Percentiles rank a stretch among this genome's conserved stretches.
Conservation (phyloP, 2,888 invertebrate species). For the Gnatocerus cornutus region DNA sequence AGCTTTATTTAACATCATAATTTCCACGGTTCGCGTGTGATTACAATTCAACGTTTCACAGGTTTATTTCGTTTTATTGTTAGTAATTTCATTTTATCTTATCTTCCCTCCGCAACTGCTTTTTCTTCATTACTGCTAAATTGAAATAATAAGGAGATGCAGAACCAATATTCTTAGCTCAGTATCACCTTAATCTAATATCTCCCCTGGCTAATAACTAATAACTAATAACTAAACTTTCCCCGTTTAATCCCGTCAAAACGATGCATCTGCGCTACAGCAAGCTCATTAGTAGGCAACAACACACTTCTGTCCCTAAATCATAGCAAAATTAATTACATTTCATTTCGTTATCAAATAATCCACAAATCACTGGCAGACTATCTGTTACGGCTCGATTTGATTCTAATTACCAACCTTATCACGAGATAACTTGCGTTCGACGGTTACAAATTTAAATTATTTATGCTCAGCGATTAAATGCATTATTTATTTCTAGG, state of each 20-base stretch:
- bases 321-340: slow-evolving; percentile 69
- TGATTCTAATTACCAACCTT: slow-evolving; percentile 66
- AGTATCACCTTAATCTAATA: slow-evolving; percentile 55
- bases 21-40: too few relatives aligned
- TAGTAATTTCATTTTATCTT: too few relatives aligned
- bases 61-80: too few relatives aligned
- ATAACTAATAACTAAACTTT: slow-evolving; percentile 63
- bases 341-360: slow-evolving; percentile 69
- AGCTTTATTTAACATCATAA: too few relatives aligned
- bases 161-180: slow-evolving; percentile 49
- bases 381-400: slow-evolving; percentile 68
- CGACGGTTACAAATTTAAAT: slow-evolving; percentile 59
- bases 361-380: slow-evolving; percentile 68
- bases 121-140: slow-evolving; percentile 2
- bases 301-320: slow-evolving; percentile 62
- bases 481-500: slow-evolving; percentile 45
- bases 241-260: slow-evolving; percentile 54
- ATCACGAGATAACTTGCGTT: slow-evolving; percentile 60
- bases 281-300: slow-evolving; percentile 66
- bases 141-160: neutral
- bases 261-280: slow-evolving; percentile 52
- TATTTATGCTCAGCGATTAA: slow-evolving; percentile 57
- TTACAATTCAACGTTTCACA: too few relatives aligned
- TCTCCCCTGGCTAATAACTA: slow-evolving; percentile 56
- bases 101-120: too few relatives aligned